Evolutionary conservation across 2,797 vertebrate genomes (phyloP).

Genomic region (Trachurus trachurus): DNA sequence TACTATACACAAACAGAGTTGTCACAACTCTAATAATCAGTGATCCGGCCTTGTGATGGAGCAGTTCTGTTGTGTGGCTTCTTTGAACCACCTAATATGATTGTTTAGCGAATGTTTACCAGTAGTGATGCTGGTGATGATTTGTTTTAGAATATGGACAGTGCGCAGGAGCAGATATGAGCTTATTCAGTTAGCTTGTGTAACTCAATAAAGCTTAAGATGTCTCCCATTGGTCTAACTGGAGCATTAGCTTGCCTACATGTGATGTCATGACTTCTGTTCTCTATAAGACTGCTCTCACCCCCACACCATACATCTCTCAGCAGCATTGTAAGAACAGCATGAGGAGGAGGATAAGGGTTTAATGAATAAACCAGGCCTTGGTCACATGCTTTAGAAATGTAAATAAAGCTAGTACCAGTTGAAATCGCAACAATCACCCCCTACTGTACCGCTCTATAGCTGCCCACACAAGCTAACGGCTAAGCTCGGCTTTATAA

Average conservation of each 20-base stretch:
- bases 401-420: background rate
- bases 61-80: no score
- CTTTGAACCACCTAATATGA: no score
- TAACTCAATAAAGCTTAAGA: no score
- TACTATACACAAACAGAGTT: no score
- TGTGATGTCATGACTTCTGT: background rate
- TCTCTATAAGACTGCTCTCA: background rate
- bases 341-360: background rate
- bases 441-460: constrained; percentile 1
- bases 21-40: no score
- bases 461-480: constrained; percentile 1
- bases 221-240: no score
- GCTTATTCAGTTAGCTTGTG: background rate
- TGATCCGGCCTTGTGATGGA: no score
- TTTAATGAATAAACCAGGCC: constrained; percentile 10
- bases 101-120: no score
- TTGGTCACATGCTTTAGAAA: background rate
- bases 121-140: no score
- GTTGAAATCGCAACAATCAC: background rate
- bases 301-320: background rate
- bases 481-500: background rate
- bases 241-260: background rate
- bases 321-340: background rate
- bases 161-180: no score
- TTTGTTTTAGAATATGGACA: no score